Evolutionary conservation across 1,140 invertebrate genomes (phyloP).

Genomic region (Cotesia chilonis): DNA sequence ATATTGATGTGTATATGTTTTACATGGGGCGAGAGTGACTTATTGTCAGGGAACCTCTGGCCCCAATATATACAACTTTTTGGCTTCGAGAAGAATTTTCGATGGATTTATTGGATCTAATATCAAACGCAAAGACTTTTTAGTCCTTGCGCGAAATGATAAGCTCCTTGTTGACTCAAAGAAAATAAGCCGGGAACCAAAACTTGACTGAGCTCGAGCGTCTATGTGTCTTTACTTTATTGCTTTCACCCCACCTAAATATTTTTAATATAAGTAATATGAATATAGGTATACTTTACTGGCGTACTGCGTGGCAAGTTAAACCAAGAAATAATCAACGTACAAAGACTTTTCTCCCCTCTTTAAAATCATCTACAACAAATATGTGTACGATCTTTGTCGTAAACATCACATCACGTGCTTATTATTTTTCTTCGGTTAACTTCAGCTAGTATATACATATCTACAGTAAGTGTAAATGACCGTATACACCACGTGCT

Average conservation of each 20-base stretch:
- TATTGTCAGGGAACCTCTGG: constrained; percentile 35
- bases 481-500: too few relatives aligned
- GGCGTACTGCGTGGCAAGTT: constrained; percentile 31
- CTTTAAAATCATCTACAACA: neutral
- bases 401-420: neutral
- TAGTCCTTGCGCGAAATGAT: constrained; percentile 32
- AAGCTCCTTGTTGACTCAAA: neutral
- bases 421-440: neutral
- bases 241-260: constrained; percentile 28
- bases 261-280: neutral
- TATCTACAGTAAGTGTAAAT: too few relatives aligned
- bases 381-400: constrained; percentile 4
- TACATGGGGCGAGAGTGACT: constrained; percentile 22
- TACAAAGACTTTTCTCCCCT: constrained; percentile 30
- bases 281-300: neutral
- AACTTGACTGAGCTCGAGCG: constrained; percentile 16
- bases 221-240: constrained; percentile 28
- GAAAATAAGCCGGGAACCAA: neutral
- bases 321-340: constrained; percentile 36
- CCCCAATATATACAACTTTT: constrained; percentile 38
- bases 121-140: constrained; percentile 28
- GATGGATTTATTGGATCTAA: constrained; percentile 19
- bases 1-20: constrained; percentile 20
- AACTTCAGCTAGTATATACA: too few relatives aligned
- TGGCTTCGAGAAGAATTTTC: constrained; percentile 40